Conservation (phyloP, 2,113 vertebrate genomes). For the Microtus montanus region DNA sequence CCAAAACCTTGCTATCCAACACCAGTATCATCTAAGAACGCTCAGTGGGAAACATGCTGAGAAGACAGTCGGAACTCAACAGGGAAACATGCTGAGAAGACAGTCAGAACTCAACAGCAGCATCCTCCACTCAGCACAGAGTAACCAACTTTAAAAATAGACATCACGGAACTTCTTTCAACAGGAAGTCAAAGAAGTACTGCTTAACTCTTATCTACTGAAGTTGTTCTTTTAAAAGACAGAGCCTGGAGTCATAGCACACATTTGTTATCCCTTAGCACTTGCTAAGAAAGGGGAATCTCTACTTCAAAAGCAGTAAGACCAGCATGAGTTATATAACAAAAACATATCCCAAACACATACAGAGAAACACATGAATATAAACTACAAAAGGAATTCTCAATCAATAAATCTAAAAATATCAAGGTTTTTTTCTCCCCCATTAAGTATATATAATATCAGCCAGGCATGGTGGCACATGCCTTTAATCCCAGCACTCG, state of each 20-base stretch:
- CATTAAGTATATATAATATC: not conserved
- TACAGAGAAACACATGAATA: not conserved
- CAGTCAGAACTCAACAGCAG: slow-evolving; percentile 63
- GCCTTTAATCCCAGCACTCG: not conserved
- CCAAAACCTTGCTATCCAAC: not conserved
- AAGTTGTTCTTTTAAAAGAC: not conserved
- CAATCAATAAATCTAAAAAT: not conserved
- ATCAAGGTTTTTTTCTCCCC: not conserved
- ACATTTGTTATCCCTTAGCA: not conserved
- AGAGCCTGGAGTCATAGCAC: not conserved
- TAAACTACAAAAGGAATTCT: slow-evolving; percentile 7
- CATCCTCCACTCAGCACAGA: slow-evolving; percentile 58
- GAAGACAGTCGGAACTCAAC: slow-evolving; percentile 57
- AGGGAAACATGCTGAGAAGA: slow-evolving; percentile 63
- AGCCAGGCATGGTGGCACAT: not conserved
- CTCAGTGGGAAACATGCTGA: slow-evolving; percentile 61
- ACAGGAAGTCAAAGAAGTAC: slow-evolving; percentile 85
- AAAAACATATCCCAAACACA: not conserved
- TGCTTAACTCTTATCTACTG: slow-evolving; percentile 77
- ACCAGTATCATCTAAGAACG: slow-evolving; percentile 56
- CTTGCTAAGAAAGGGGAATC: not conserved
- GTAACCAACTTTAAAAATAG: slow-evolving; percentile 83
- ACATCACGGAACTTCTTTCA: slow-evolving; percentile 81
- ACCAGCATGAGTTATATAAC: not conserved
- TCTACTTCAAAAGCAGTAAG: not conserved